Evolutionary conservation across 2,888 invertebrate genomes (phyloP).

Genomic region (Chelonus formosanus): DNA sequence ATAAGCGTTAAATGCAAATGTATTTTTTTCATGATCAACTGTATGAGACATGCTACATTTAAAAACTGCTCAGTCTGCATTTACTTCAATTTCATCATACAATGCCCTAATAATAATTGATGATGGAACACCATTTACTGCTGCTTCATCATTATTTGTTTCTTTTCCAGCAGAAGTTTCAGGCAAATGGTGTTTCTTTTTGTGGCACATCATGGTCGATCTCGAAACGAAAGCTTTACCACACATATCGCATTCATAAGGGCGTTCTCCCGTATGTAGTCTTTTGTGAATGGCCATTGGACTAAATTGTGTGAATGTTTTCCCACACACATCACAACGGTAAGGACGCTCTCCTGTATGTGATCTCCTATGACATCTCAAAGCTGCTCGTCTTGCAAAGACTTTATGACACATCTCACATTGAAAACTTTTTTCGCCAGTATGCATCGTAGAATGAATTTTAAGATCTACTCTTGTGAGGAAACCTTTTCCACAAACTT

Average conservation of each 20-base stretch:
- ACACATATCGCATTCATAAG: constrained; percentile 71
- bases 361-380: constrained; percentile 69
- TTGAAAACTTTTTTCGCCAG: constrained; percentile 71
- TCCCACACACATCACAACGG: constrained; percentile 71
- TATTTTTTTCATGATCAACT: not conserved
- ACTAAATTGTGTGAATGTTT: constrained; percentile 73
- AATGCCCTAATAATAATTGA: constrained; percentile 45
- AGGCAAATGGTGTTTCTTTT: constrained; percentile 66
- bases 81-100: constrained; percentile 47
- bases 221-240: constrained; percentile 69
- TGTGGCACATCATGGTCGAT: constrained; percentile 71
- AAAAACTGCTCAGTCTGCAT: constrained; percentile 44
- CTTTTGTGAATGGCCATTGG: constrained; percentile 73
- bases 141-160: constrained; percentile 36
- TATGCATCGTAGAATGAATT: constrained; percentile 72
- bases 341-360: constrained; percentile 71
- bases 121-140: constrained; percentile 38
- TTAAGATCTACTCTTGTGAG: constrained; percentile 70
- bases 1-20: too few species aligned
- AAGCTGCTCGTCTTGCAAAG: constrained; percentile 70
- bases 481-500: constrained; percentile 72
- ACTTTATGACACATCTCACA: constrained; percentile 72
- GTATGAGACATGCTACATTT: not conserved
- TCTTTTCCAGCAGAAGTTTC: constrained; percentile 44
- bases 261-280: constrained; percentile 71